phyloP scores from a whole-genome alignment of 2,888 invertebrate species.

The Trypoxylon attenuatum region DNA sequence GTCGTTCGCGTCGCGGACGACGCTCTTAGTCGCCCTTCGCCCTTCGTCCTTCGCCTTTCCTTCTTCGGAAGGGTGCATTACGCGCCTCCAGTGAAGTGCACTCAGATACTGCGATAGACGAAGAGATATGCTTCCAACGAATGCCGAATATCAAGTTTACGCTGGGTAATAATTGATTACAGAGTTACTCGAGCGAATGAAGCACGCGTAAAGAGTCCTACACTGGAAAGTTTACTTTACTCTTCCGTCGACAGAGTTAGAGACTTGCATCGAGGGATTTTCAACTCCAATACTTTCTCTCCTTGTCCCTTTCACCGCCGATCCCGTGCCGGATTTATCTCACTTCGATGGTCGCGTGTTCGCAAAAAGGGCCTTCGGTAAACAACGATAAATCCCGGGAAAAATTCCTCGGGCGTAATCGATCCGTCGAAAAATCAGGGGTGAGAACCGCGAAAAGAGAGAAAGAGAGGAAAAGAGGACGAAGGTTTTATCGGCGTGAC shows the following conservation, averaged over 20 bases:
- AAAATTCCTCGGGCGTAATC: slow-evolving; percentile 9
- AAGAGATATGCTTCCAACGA: too few species aligned
- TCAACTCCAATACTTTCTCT: too few species aligned
- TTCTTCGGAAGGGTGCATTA: not conserved
- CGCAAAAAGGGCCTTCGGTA: not conserved
- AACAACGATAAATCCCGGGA: not conserved
- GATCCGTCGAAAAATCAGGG: slow-evolving; percentile 9
- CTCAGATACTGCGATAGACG: too few species aligned
- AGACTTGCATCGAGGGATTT: too few species aligned
- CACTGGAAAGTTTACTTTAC: too few species aligned
- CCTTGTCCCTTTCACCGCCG: too few species aligned
- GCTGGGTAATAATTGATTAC: not conserved
- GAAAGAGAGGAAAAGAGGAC: not conserved
- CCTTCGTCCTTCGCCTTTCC: slow-evolving; percentile 8
- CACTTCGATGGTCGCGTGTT: too few species aligned
- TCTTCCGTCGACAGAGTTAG: too few species aligned
- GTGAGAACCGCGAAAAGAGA: not conserved
- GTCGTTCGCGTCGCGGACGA: slow-evolving; percentile 25
- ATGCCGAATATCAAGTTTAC: not conserved
- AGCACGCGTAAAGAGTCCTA: too few species aligned
- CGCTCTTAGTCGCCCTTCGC: not conserved
- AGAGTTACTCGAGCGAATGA: too few species aligned
- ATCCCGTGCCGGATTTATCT: too few species aligned
- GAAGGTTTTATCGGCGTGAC: slow-evolving; percentile 46
- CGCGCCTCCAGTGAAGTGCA: not conserved